These are phyloP conservation scores for Brachyistius frenatus DNA, from an alignment of 2,113 vertebrate species.

Conservation along the genomic window DNA sequence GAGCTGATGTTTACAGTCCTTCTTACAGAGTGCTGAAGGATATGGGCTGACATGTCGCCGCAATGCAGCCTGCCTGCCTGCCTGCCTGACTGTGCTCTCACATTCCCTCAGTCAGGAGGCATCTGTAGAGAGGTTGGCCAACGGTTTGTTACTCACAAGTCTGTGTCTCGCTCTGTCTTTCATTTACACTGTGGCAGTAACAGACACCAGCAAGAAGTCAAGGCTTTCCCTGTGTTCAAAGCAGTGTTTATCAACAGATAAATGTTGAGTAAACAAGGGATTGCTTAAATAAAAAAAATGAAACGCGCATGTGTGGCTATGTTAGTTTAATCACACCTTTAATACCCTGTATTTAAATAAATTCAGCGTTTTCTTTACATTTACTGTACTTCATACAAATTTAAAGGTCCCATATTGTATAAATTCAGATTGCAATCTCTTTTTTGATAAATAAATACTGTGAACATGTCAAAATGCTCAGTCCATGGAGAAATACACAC, in stretches of 20 bases:
- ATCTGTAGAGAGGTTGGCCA: constrained; percentile 40
- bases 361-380: too few relatives aligned
- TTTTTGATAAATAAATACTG: too few relatives aligned
- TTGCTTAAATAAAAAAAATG: background rate
- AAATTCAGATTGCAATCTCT: too few relatives aligned
- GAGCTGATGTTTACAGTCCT: constrained; percentile 69
- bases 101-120: constrained; percentile 63
- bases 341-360: too few relatives aligned
- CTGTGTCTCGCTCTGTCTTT: constrained; percentile 64
- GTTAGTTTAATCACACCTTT: too few relatives aligned
- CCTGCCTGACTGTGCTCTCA: constrained; percentile 53
- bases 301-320: background rate
- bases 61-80: constrained; percentile 48
- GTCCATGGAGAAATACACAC: too few relatives aligned
- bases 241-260: constrained; percentile 12
- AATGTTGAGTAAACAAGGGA: constrained; percentile 26
- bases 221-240: constrained; percentile 28
- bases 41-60: constrained; percentile 72
- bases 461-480: too few relatives aligned
- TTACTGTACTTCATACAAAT: too few relatives aligned
- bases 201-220: constrained; percentile 26
- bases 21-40: constrained; percentile 74
- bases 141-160: constrained; percentile 41
- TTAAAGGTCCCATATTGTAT: too few relatives aligned
- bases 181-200: constrained; percentile 63